Conservation (phyloP, 1,140 invertebrate species). For the Ceratina australensis region DNA sequence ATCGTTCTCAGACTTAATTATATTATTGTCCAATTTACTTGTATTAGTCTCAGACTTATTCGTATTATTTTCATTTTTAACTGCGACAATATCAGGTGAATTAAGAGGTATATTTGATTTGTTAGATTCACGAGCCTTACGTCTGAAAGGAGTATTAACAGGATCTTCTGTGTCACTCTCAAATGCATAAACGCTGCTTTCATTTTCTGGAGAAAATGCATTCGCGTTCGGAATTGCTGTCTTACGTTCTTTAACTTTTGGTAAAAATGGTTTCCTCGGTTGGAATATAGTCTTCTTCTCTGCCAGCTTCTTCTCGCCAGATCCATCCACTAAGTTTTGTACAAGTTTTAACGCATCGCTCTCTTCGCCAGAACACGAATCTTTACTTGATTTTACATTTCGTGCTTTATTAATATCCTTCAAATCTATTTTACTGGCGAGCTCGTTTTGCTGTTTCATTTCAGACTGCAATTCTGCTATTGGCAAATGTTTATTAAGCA, state of each 20-base stretch:
- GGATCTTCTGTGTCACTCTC: slow-evolving; percentile 82
- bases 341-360: slow-evolving; percentile 63
- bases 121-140: slow-evolving; percentile 69
- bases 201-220: slow-evolving; percentile 85
- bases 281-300: slow-evolving; percentile 80
- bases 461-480: slow-evolving; percentile 18
- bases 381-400: slow-evolving; percentile 54
- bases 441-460: slow-evolving; percentile 29
- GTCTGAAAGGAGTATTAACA: slow-evolving; percentile 81
- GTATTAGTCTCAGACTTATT: slow-evolving; percentile 20
- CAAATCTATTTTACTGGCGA: slow-evolving; percentile 44
- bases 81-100: background rate
- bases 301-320: slow-evolving; percentile 67
- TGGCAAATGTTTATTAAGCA: slow-evolving; percentile 27
- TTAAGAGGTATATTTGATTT: slow-evolving; percentile 13
- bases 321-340: slow-evolving; percentile 50
- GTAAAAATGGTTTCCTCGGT: slow-evolving; percentile 79
- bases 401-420: slow-evolving; percentile 61
- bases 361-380: slow-evolving; percentile 60
- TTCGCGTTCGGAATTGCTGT: slow-evolving; percentile 77
- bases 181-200: slow-evolving; percentile 87
- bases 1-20: background rate
- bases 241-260: slow-evolving; percentile 79
- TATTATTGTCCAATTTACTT: slow-evolving; percentile 4
- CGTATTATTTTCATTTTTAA: background rate